These are phyloP conservation scores for Loris lydekkerianus DNA, from an alignment of 2,797 vertebrate genomes.

Conservation along the genomic window DNA sequence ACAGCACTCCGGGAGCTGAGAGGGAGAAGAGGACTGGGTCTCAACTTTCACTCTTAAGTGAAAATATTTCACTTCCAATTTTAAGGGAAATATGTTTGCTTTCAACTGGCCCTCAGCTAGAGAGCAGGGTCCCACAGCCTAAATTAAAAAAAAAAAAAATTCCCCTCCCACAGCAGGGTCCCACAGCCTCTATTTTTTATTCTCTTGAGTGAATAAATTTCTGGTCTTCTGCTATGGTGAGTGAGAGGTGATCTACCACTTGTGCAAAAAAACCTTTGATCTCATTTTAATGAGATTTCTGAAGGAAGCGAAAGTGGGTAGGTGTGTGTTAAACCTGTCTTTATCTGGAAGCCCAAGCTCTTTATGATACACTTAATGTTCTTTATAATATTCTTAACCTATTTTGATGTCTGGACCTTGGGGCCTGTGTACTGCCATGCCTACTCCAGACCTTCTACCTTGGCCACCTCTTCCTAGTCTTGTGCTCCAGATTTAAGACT, in stretches of 20 bases:
- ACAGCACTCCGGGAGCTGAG: not conserved
- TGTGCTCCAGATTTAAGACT: not conserved
- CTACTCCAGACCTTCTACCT: not conserved
- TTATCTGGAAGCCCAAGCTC: not conserved
- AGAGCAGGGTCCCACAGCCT: not conserved
- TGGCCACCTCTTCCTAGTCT: not conserved
- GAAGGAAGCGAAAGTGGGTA: not conserved
- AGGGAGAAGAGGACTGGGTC: not conserved
- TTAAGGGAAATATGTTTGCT: not conserved
- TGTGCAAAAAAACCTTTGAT: not conserved
- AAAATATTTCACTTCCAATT: not conserved
- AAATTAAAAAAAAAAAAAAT: no score
- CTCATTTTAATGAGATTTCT: slow-evolving; percentile 7
- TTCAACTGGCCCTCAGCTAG: not conserved
- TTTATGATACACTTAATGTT: not conserved
- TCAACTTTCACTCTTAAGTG: not conserved
- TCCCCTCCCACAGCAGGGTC: not conserved
- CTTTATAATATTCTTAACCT: not conserved
- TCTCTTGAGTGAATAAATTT: not conserved
- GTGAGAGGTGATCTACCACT: not conserved
- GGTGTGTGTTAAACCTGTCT: not conserved
- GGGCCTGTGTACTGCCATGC: not conserved
- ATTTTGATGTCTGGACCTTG: not conserved
- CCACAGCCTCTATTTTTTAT: not conserved
- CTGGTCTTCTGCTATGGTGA: not conserved